Evolutionary conservation across 2,888 invertebrate species (phyloP).

Genomic region (Mantis religiosa): DNA sequence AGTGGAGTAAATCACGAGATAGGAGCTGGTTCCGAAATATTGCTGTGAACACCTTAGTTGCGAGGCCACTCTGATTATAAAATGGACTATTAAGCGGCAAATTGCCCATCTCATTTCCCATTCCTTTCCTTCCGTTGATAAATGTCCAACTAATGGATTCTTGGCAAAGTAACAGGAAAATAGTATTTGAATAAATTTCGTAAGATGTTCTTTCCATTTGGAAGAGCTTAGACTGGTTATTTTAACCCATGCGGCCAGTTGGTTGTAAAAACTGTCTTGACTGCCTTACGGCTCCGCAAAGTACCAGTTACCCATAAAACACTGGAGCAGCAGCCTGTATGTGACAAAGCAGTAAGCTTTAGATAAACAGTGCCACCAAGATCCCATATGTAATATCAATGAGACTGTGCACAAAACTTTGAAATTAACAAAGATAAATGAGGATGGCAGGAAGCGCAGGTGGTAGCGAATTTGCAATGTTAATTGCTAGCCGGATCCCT

Average conservation of each 20-base stretch:
- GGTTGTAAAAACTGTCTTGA: not conserved
- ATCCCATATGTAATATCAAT: not conserved
- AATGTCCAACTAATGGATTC: not conserved
- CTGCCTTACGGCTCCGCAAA: not conserved
- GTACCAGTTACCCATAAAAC: not conserved
- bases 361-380: not conserved
- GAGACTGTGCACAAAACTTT: not conserved
- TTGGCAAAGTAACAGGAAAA: not conserved
- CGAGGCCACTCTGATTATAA: no score
- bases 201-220: not conserved
- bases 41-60: no score
- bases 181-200: not conserved
- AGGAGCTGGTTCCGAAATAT: no score
- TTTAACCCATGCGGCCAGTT: no score
- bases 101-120: not conserved
- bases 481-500: not conserved
- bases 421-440: not conserved
- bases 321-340: not conserved
- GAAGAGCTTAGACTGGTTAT: not conserved
- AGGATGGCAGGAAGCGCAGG: not conserved
- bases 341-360: not conserved
- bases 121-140: not conserved
- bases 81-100: not conserved
- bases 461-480: not conserved
- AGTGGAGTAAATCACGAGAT: no score